Conservation (phyloP, 2,888 invertebrate species). For the Drosophila phalerata region DNA sequence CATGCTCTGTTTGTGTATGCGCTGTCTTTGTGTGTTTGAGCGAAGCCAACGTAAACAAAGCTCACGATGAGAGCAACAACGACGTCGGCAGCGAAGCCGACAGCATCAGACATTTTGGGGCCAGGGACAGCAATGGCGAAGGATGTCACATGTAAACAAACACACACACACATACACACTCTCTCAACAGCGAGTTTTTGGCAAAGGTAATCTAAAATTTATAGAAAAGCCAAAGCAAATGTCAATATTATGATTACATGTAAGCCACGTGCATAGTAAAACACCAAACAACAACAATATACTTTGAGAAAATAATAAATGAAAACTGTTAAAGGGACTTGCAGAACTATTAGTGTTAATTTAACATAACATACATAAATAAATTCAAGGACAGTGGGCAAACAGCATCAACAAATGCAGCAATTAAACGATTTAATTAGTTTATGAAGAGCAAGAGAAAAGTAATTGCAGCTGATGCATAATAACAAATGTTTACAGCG, state of each 20-base stretch:
- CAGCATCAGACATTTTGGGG: conserved; percentile 72
- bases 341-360: conserved; percentile 3
- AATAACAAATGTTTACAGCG: conserved; percentile 44
- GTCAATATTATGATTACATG: conserved; percentile 62
- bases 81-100: conserved; percentile 37
- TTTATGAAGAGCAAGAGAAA: conserved; percentile 18
- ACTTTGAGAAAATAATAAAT: conserved; percentile 11
- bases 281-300: conserved; percentile 12
- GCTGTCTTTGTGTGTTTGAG: conserved; percentile 67
- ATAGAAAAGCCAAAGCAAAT: conserved; percentile 64
- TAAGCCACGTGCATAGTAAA: conserved; percentile 38
- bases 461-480: conserved; percentile 47
- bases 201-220: conserved; percentile 72
- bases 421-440: conserved; percentile 37
- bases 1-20: conserved; percentile 48
- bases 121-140: conserved; percentile 71
- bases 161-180: conserved; percentile 24
- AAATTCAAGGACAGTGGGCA: conserved; percentile 55
- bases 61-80: conserved; percentile 45
- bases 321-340: conserved; percentile 24
- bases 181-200: conserved; percentile 41
- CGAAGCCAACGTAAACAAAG: conserved; percentile 75
- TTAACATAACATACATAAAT: conserved; percentile 7
- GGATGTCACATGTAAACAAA: conserved; percentile 73
- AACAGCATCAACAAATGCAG: conserved; percentile 6